phyloP scores from a whole-genome alignment of 2,113 vertebrate genomes.

The Pelusios castaneus region DNA sequence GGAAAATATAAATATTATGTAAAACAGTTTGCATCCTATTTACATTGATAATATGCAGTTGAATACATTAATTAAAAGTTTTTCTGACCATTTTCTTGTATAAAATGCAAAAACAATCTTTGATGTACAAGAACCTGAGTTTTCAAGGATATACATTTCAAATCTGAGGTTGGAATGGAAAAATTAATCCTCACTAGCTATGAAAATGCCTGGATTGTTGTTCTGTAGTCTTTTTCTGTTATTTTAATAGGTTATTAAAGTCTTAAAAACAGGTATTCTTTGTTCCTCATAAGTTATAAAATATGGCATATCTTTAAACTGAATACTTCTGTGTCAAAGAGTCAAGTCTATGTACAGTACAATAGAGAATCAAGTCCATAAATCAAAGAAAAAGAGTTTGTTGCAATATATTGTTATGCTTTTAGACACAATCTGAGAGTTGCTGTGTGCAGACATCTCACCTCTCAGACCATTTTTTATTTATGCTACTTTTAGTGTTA shows the following conservation, averaged over 20 bases:
- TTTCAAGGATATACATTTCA: conserved; percentile 2
- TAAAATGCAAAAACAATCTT: conserved; percentile 27
- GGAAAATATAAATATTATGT: conserved; percentile 36
- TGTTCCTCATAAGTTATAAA: conserved; percentile 9
- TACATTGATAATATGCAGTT: conserved; percentile 49
- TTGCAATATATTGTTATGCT: not conserved
- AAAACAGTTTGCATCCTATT: conserved; percentile 57
- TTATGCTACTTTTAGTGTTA: not conserved
- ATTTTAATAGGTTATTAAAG: conserved; percentile 30
- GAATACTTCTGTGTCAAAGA: not conserved
- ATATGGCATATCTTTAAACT: conserved; percentile 28
- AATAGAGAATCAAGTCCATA: not conserved
- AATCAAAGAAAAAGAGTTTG: not conserved
- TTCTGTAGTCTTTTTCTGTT: not conserved
- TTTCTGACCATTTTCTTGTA: conserved; percentile 5
- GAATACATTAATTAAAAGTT: conserved; percentile 41
- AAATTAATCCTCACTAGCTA: conserved; percentile 30
- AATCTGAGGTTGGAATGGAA: conserved; percentile 34
- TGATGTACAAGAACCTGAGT: conserved; percentile 46
- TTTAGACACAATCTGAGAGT: not conserved
- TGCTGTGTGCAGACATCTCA: not conserved
- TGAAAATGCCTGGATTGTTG: conserved; percentile 26
- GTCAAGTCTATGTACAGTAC: not conserved
- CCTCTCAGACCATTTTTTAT: not conserved
- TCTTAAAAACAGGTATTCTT: conserved; percentile 32